Conservation (phyloP, 1,140 invertebrate species). For the Zelostemma sp. region DNA sequence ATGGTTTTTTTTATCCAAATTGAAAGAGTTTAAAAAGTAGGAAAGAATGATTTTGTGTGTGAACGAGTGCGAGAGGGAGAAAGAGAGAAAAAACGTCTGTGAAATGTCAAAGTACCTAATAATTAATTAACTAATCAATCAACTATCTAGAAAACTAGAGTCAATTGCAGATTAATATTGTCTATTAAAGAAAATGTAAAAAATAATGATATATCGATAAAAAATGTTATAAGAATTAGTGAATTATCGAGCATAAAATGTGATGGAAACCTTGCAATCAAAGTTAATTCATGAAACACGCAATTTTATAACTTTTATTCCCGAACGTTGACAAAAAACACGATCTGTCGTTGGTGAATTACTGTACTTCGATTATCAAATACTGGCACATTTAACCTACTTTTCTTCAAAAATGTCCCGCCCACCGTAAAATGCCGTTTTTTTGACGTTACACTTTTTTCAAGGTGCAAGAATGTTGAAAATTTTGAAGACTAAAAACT, state of each 20-base stretch:
- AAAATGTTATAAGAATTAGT: slow-evolving; percentile 14
- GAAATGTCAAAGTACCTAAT: slow-evolving; percentile 49
- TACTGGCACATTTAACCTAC: no score
- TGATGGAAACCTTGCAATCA: slow-evolving; percentile 12
- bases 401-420: no score
- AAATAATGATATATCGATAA: slow-evolving; percentile 38
- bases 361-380: no score
- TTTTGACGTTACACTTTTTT: no score
- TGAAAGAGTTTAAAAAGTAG: slow-evolving; percentile 8
- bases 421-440: no score
- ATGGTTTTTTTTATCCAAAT: slow-evolving; percentile 18
- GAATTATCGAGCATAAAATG: slow-evolving; percentile 34
- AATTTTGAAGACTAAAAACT: no score
- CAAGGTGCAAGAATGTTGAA: no score
- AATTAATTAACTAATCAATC: slow-evolving; percentile 42
- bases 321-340: background rate
- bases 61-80: slow-evolving; percentile 20
- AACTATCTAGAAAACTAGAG: slow-evolving; percentile 51
- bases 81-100: slow-evolving; percentile 20
- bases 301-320: slow-evolving; percentile 1
- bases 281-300: slow-evolving; percentile 1
- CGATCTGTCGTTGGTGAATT: no score
- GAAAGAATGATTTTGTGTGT: slow-evolving; percentile 23
- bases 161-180: slow-evolving; percentile 63
- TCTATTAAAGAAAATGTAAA: slow-evolving; percentile 51